These are phyloP conservation scores for Scomber colias DNA, from an alignment of 2,113 vertebrate species.

Conservation along the genomic window DNA sequence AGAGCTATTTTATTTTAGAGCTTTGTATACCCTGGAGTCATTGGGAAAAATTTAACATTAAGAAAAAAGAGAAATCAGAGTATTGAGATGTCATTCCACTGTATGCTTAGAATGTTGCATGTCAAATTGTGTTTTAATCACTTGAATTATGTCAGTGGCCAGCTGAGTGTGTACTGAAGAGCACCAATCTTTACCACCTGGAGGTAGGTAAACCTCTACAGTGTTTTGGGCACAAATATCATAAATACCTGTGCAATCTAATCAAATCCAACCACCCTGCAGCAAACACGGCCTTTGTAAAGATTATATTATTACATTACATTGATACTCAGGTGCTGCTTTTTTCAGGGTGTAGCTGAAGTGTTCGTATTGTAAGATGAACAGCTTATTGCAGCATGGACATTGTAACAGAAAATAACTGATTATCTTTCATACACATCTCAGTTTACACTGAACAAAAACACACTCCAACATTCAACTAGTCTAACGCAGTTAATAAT, in stretches of 20 bases:
- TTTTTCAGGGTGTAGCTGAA: background rate
- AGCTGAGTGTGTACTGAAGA: constrained; percentile 15
- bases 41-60: background rate
- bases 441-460: constrained; percentile 1
- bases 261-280: background rate
- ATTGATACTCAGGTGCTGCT: background rate
- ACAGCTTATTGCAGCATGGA: constrained; percentile 2
- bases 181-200: background rate
- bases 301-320: constrained; percentile 7
- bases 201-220: constrained; percentile 10
- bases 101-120: background rate
- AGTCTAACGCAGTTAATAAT: constrained; percentile 36
- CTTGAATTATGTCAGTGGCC: background rate
- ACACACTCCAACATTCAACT: constrained; percentile 7
- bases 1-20: background rate
- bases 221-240: constrained; percentile 19
- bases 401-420: constrained; percentile 13
- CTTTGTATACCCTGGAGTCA: background rate
- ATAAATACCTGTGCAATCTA: constrained; percentile 25
- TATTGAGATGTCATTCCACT: background rate
- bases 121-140: background rate
- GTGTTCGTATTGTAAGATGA: constrained; percentile 22
- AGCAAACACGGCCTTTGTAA: constrained; percentile 1
- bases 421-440: constrained; percentile 11
- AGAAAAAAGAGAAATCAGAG: background rate